Evolutionary conservation across 2,888 invertebrate genomes (phyloP).

Genomic region (Scaptomyza polygonia): DNA sequence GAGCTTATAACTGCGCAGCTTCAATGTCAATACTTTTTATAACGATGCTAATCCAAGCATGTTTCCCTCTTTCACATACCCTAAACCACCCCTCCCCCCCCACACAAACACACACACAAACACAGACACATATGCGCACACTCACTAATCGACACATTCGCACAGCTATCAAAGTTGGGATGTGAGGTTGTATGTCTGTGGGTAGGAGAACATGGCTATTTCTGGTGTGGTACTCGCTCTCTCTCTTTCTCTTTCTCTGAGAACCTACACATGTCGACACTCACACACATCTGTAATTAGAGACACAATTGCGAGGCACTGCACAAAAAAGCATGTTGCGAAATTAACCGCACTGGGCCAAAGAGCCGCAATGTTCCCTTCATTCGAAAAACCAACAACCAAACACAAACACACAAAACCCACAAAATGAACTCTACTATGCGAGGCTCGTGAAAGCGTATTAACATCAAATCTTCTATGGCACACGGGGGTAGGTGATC

Average conservation of each 20-base stretch:
- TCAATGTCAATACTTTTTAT: slow-evolving; percentile 54
- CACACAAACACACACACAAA: slow-evolving; percentile 3
- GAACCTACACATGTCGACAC: slow-evolving; percentile 19
- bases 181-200: slow-evolving; percentile 16
- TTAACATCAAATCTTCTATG: slow-evolving; percentile 49
- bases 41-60: slow-evolving; percentile 46
- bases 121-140: slow-evolving; percentile 3
- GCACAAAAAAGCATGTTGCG: slow-evolving; percentile 38
- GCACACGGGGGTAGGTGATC: slow-evolving; percentile 68
- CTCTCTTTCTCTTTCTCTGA: too few relatives aligned
- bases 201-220: slow-evolving; percentile 14
- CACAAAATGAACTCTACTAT: slow-evolving; percentile 42
- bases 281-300: slow-evolving; percentile 54
- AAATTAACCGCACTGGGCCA: slow-evolving; percentile 40
- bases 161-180: slow-evolving; percentile 29
- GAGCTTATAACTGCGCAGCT: slow-evolving; percentile 29
- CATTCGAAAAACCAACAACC: slow-evolving; percentile 12
- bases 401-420: slow-evolving; percentile 8
- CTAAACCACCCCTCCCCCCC: too few relatives aligned
- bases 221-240: slow-evolving; percentile 38
- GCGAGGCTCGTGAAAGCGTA: slow-evolving; percentile 33
- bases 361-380: slow-evolving; percentile 21
- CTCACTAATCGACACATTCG: slow-evolving; percentile 6
- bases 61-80: not conserved
- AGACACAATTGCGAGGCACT: slow-evolving; percentile 46